Conservation (phyloP, 2,797 vertebrate species). For the Brachyalestes nurse region DNA sequence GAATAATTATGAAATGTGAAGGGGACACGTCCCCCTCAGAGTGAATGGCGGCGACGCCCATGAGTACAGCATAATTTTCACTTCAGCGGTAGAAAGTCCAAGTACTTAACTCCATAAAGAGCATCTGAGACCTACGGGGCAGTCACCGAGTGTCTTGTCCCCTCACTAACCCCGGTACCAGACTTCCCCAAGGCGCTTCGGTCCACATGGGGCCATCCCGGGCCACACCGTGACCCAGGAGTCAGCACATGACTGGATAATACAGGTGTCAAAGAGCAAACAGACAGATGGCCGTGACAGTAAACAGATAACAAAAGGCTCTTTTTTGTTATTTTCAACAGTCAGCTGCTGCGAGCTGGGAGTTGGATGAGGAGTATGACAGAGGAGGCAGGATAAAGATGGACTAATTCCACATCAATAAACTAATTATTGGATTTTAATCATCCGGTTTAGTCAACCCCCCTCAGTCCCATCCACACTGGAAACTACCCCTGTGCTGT, state of each 20-base stretch:
- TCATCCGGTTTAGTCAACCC: background rate
- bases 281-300: slow-evolving; percentile 55
- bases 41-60: too few relatives aligned
- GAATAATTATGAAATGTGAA: too few relatives aligned
- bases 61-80: background rate
- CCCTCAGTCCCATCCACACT: too few relatives aligned
- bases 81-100: background rate
- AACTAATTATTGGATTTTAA: background rate
- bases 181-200: slow-evolving; percentile 34
- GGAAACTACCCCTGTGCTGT: background rate
- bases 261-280: slow-evolving; percentile 58
- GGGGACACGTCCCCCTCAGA: too few relatives aligned
- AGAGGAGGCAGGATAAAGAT: slow-evolving; percentile 45
- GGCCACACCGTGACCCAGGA: slow-evolving; percentile 35
- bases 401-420: slow-evolving; percentile 49
- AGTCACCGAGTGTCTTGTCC: slow-evolving; percentile 26
- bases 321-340: slow-evolving; percentile 18
- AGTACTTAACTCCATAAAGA: background rate
- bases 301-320: slow-evolving; percentile 44
- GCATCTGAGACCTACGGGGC: slow-evolving; percentile 9
- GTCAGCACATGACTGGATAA: slow-evolving; percentile 46
- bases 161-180: slow-evolving; percentile 20
- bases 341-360: slow-evolving; percentile 32
- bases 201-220: background rate
- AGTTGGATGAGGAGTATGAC: slow-evolving; percentile 18